Conservation (phyloP, 2,888 invertebrate species). For the Gastrophysa polygoni region DNA sequence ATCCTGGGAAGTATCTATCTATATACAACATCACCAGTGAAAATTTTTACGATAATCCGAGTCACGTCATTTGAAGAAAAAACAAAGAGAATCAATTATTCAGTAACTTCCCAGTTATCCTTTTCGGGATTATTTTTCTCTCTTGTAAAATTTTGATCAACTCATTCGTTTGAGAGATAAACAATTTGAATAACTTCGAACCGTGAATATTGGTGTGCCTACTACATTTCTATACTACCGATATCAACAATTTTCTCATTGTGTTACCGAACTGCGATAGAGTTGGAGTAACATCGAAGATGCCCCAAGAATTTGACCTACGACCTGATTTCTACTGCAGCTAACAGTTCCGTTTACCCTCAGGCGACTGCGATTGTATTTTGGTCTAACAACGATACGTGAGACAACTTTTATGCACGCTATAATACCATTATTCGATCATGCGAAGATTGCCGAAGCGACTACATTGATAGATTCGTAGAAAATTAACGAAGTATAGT, state of each 20-base stretch:
- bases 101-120: too few relatives aligned
- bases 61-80: too few relatives aligned
- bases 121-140: too few relatives aligned
- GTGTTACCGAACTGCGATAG: slow-evolving; percentile 29
- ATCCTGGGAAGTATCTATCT: too few relatives aligned
- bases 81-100: too few relatives aligned
- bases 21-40: too few relatives aligned
- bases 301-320: slow-evolving; percentile 55
- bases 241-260: slow-evolving; percentile 11
- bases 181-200: too few relatives aligned
- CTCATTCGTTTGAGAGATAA: not conserved
- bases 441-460: slow-evolving; percentile 7
- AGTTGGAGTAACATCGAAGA: slow-evolving; percentile 40
- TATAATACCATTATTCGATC: slow-evolving; percentile 25
- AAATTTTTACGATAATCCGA: too few relatives aligned
- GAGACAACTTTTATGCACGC: slow-evolving; percentile 29
- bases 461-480: too few relatives aligned
- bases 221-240: not conserved
- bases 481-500: too few relatives aligned
- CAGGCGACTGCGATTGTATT: slow-evolving; percentile 44
- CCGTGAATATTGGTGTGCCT: not conserved
- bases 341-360: slow-evolving; percentile 52
- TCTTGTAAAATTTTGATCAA: too few relatives aligned
- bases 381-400: slow-evolving; percentile 34
- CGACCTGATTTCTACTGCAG: slow-evolving; percentile 56